Percentiles rank a stretch among this genome's conserved stretches.
These are phyloP conservation scores for Apotomis betuletana DNA, from an alignment of 2,888 invertebrate species.

Conservation along the genomic window DNA sequence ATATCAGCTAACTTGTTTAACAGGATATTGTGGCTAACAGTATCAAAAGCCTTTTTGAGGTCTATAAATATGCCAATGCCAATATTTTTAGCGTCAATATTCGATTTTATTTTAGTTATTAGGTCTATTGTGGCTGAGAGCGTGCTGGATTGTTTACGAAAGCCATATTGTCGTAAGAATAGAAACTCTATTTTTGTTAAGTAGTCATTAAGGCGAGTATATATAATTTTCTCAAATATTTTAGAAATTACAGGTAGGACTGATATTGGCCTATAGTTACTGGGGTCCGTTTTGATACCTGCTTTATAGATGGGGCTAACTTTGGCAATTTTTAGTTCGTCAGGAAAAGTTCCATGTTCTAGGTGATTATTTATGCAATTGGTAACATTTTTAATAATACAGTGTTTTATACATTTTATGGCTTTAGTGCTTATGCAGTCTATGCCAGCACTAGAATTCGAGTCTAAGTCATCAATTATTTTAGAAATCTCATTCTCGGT, in stretches of 20 bases:
- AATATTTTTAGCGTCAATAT: conserved; percentile 2
- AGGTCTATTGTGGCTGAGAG: conserved; percentile 8
- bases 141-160: background rate
- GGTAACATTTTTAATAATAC: background rate
- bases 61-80: background rate
- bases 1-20: background rate
- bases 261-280: too few relatives aligned
- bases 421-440: conserved; percentile 3
- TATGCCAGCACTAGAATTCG: background rate
- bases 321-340: background rate
- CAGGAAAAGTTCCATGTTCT: background rate
- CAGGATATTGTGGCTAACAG: background rate
- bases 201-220: background rate
- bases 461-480: background rate
- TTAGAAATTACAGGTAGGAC: background rate
- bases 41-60: too few relatives aligned
- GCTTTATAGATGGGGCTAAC: conserved; percentile 1
- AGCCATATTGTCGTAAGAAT: background rate
- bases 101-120: background rate
- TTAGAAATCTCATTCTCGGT: background rate
- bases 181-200: background rate
- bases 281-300: background rate
- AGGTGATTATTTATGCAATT: background rate
- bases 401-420: background rate
- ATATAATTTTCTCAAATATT: background rate